phyloP scores from a whole-genome alignment of 92 coral and sea anemone species.

The Zoanthus sansibaricus region DNA sequence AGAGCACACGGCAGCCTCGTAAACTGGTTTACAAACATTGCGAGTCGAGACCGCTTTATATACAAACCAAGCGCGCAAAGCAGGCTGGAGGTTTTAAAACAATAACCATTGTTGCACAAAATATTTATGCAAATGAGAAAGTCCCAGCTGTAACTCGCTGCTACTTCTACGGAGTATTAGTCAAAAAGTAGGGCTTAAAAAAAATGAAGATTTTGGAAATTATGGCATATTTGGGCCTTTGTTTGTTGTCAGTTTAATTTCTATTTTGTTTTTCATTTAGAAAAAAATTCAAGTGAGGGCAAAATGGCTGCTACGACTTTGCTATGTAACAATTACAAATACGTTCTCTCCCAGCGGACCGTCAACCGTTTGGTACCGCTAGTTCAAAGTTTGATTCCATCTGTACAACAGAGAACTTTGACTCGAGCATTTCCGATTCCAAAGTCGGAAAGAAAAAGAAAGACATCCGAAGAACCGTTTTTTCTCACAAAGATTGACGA shows the following conservation, averaged over 20 bases:
- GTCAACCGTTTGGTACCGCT: not conserved
- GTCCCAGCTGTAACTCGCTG: too few relatives aligned
- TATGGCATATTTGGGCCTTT: not conserved
- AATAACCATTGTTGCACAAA: too few relatives aligned
- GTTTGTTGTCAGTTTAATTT: not conserved
- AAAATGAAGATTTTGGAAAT: too few relatives aligned
- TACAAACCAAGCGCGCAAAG: too few relatives aligned
- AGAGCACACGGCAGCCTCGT: too few relatives aligned
- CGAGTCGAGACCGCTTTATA: too few relatives aligned
- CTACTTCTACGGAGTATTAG: too few relatives aligned
- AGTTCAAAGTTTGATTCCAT: conserved; percentile 11
- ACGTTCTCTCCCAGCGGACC: not conserved
- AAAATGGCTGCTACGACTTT: conserved; percentile 12
- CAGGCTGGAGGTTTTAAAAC: too few relatives aligned
- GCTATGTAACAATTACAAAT: not conserved
- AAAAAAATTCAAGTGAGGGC: not conserved
- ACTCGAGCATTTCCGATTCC: not conserved
- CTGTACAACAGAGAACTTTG: conserved; percentile 22
- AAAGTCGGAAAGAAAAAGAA: conserved; percentile 10
- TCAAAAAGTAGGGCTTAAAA: too few relatives aligned
- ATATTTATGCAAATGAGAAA: too few relatives aligned
- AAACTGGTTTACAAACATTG: too few relatives aligned
- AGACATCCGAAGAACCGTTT: conserved; percentile 19
- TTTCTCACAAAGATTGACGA: conserved; percentile 29
- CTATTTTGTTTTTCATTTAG: not conserved